Evolutionary conservation across 2,113 vertebrate species (phyloP), one percentile per base, ranked within the genome.

Genomic region (Campylomormyrus tamandua): DNA sequence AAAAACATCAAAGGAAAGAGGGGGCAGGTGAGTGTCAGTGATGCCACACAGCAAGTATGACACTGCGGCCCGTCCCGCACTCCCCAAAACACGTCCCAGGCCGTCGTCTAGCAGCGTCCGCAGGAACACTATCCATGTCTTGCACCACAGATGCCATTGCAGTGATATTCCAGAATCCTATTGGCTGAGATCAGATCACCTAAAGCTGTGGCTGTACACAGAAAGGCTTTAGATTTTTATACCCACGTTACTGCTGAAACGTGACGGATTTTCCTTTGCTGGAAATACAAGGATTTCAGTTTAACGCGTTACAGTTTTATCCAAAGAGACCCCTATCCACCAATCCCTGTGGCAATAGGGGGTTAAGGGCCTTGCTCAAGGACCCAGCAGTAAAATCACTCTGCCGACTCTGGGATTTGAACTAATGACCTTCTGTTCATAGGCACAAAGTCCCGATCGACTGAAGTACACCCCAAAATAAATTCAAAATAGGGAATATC

Each of bases 1-100:
- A 89, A 93, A 94, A 90, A 88, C 35, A 87, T 92, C 91, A 86
- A 94, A 50, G 80, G 53, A 93, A 90, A 93, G 74, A 92, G 24
- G 77, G 91, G 27, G 62, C 62, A 31, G 93, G 89, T 39, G 88
- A 83, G 89, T 89, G 77, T 90, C 83, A 90, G 53, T 56, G 17
- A 39, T 31, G 62, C 46, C 62, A 92, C 7, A 39, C 80, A 91
- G 89, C 83, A 89, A 9, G 13, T 35, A 50, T 1, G 17, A 84
- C 10, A 31, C 21, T 13, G 39, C 15, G 3, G 35, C 11, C 24
- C 35, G 17, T 80, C 74, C 13, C 2, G 35, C 15, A 42, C 35
- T 1, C 35, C 74, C 27, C 31, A 5, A 39, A 77, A 39, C 10
- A 35, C 31, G n/a, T 4, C 4, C 4, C 66, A 35, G 66, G 10